Evolutionary conservation across 2,797 vertebrate species (phyloP), one percentile per base, ranked within the genome.

Genomic region (Phoxinus dragarum): DNA sequence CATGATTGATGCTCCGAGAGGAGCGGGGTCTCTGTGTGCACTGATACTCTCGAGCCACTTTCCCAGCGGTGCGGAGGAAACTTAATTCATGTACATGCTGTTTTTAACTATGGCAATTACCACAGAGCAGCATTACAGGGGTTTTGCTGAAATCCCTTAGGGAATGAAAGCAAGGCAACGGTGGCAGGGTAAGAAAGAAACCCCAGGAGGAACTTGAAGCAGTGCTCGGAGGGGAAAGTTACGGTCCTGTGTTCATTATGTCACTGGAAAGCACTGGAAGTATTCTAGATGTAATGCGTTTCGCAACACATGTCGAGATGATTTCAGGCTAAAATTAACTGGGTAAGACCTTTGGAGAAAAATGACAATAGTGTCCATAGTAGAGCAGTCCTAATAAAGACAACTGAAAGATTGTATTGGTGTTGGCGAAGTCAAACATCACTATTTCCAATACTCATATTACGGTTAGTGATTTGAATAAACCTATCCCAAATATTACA

Each of bases 151-250:
- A 68, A 69, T 11, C 42, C 19, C 52, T 38, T 67, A 0, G 40
- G 61, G 61, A 78, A 66, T 27, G 66, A 47, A 69, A 8, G 40
- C 47, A n/a, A 36, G 31, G 21, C 44, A 54, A 38, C 8, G 7
- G 47, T 44, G 14, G 59, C n/a, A 47, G 77, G 21, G 36, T 49
- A 42, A 64, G 54, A 78, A 11, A 61, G 75, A 78, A 78, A 78
- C 21, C 54, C 42, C 12, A 42, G 23, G 54, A 27, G 76, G 75
- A 27, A 27, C 27, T 27, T 27, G 27, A 77, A 59, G 21, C 54
- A 59, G 75, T 14, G 31, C 52, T 42, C 34, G 10, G 27, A 23
- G 34, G 52, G 52, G 74, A 61, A 42, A 27, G 36, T 23, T 4
- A 9, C 8, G 17, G 36, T 10, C 16, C 23, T 76, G 74, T 12